phyloP scores from a whole-genome alignment of 2,113 vertebrate genomes.

The Psilopogon haemacephalus region DNA sequence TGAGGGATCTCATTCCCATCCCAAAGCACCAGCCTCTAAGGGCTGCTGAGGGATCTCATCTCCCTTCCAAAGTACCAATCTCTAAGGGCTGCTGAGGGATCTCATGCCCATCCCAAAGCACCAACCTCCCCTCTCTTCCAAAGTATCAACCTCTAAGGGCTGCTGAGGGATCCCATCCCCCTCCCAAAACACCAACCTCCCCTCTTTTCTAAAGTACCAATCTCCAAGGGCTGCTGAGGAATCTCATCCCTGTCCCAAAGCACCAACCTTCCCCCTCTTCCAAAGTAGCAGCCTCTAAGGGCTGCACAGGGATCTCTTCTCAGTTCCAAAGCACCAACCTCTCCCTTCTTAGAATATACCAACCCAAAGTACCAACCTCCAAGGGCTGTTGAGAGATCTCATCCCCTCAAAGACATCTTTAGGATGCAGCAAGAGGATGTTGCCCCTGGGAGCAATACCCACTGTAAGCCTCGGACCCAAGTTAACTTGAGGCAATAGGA shows the following conservation, averaged over 20 bases:
- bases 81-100: background rate
- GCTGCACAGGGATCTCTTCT: background rate
- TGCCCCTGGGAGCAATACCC: background rate
- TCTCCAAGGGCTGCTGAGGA: no score
- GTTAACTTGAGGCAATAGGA: accelerated
- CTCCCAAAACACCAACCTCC: no score
- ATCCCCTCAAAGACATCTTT: background rate
- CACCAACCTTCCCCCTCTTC: no score
- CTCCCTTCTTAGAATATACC: background rate
- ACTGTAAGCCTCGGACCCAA: accelerated
- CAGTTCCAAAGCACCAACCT: no score
- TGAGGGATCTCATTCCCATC: background rate
- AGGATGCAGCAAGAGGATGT: background rate
- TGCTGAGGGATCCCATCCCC: no score
- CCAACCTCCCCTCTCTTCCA: no score
- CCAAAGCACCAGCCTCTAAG: no score
- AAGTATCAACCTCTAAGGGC: no score
- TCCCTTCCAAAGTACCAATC: background rate
- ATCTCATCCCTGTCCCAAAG: background rate
- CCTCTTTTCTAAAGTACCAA: no score
- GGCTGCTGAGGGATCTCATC: background rate
- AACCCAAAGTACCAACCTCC: background rate
- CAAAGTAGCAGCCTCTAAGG: background rate
- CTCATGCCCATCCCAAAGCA: no score
- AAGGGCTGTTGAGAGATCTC: no score